Conservation (phyloP, 2,113 vertebrate genomes). For the Enhydra lutris region DNA sequence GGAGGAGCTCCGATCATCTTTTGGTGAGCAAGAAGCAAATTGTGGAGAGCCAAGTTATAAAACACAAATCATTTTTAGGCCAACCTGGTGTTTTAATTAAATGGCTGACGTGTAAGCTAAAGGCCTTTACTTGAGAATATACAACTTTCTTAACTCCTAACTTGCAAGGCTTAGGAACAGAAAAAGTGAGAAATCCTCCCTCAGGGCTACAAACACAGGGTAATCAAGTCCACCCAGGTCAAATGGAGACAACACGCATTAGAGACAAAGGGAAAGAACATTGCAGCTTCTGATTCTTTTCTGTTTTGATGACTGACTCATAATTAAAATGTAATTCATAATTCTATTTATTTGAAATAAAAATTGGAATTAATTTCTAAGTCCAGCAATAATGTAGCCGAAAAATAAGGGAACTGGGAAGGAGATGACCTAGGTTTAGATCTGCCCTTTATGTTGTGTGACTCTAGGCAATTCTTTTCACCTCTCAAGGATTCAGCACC, state of each 20-base stretch:
- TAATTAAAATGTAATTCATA: background rate
- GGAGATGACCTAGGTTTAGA: background rate
- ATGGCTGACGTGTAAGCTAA: background rate
- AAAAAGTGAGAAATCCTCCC: background rate
- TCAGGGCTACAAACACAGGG: background rate
- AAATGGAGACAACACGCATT: background rate
- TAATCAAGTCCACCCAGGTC: background rate
- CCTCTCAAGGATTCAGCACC: background rate
- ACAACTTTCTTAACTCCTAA: background rate
- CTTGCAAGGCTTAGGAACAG: background rate
- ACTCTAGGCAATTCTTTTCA: background rate
- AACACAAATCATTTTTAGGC: background rate
- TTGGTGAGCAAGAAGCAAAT: background rate
- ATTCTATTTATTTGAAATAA: background rate
- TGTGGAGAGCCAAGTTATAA: background rate
- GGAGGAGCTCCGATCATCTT: background rate
- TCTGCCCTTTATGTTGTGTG: background rate
- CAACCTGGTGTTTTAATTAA: background rate
- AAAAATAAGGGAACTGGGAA: background rate
- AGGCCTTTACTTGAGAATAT: background rate
- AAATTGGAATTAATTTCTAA: background rate
- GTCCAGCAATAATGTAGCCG: background rate
- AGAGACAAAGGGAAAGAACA: background rate
- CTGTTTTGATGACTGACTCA: background rate
- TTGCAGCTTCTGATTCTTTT: background rate